A percentile compares a stretch with the other conserved stretches of the same genome.
phyloP scores from a whole-genome alignment of 2,797 vertebrate genomes.

The Capromys pilorides region DNA sequence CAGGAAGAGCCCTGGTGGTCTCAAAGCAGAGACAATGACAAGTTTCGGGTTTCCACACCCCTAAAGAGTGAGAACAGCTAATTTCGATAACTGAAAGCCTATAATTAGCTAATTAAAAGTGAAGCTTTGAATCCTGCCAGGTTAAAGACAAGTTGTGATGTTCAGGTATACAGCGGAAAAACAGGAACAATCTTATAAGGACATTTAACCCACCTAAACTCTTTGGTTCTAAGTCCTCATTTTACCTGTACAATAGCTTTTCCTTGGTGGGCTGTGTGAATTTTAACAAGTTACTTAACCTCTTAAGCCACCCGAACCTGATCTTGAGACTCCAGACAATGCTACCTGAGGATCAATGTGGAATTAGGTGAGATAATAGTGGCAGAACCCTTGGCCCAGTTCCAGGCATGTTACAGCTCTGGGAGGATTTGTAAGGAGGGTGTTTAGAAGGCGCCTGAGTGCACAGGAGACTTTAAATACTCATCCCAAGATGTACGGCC shows the following conservation, averaged over 20 bases:
- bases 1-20: background rate
- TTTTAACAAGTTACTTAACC: conserved; percentile 69
- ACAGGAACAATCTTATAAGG: background rate
- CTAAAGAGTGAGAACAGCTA: conserved; percentile 61
- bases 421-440: conserved; percentile 40
- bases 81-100: conserved; percentile 66
- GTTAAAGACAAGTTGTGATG: conserved; percentile 67
- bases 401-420: conserved; percentile 47
- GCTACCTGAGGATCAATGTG: conserved; percentile 36
- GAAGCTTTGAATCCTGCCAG: conserved; percentile 64
- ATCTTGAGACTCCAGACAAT: conserved; percentile 50
- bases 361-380: conserved; percentile 63
- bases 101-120: conserved; percentile 76
- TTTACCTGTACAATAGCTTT: conserved; percentile 50
- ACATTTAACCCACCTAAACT: background rate
- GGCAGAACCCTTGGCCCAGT: conserved; percentile 43
- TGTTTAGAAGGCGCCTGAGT: background rate
- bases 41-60: conserved; percentile 6
- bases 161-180: conserved; percentile 42
- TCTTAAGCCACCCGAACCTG: conserved; percentile 53
- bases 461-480: conserved; percentile 30
- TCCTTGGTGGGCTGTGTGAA: background rate
- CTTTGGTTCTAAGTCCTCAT: background rate
- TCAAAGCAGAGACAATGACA: conserved; percentile 37
- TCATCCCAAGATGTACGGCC: background rate